These are phyloP conservation scores for Drosophila stalkeri DNA, from an alignment of 2,888 invertebrate species.

Conservation along the genomic window DNA sequence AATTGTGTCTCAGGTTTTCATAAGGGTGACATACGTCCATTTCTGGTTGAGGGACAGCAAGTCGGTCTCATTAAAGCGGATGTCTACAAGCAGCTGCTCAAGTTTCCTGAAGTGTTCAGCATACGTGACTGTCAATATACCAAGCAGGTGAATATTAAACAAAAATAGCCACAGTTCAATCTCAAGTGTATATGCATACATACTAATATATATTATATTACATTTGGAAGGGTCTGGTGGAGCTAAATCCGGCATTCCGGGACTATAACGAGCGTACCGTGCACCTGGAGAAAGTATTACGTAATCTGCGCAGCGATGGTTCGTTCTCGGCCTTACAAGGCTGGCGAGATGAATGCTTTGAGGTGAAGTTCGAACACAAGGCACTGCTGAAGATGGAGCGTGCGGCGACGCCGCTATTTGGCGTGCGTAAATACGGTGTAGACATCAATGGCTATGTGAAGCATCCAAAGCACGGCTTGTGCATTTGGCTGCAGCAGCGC, in stretches of 20 bases:
- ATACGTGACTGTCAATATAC: constrained; percentile 84
- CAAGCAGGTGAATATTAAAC: constrained; percentile 76
- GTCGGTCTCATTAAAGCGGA: constrained; percentile 95
- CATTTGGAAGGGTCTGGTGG: constrained; percentile 89
- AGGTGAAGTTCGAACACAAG: constrained; percentile 90
- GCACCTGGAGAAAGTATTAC: constrained; percentile 91
- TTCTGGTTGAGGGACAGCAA: constrained; percentile 94
- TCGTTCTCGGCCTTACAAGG: constrained; percentile 93
- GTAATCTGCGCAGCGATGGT: constrained; percentile 90
- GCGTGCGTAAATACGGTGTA: constrained; percentile 96
- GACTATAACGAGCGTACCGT: constrained; percentile 93
- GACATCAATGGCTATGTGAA: constrained; percentile 97
- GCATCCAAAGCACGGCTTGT: constrained; percentile 93
- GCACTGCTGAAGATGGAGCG: constrained; percentile 93
- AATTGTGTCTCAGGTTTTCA: constrained; percentile 88
- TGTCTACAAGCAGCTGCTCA: constrained; percentile 91
- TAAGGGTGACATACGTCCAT: constrained; percentile 92
- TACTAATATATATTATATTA: constrained; percentile 9
- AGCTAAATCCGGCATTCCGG: constrained; percentile 94
- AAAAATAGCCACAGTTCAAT: constrained; percentile 11
- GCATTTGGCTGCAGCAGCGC: constrained; percentile 95
- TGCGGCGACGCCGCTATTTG: constrained; percentile 96
- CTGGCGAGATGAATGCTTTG: constrained; percentile 98
- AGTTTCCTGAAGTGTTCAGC: constrained; percentile 91
- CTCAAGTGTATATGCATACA: neutral